A percentile compares a stretch with the other conserved stretches of the same genome.
phyloP scores from a whole-genome alignment of 2,888 invertebrate species.

The Diarsia rubi region DNA sequence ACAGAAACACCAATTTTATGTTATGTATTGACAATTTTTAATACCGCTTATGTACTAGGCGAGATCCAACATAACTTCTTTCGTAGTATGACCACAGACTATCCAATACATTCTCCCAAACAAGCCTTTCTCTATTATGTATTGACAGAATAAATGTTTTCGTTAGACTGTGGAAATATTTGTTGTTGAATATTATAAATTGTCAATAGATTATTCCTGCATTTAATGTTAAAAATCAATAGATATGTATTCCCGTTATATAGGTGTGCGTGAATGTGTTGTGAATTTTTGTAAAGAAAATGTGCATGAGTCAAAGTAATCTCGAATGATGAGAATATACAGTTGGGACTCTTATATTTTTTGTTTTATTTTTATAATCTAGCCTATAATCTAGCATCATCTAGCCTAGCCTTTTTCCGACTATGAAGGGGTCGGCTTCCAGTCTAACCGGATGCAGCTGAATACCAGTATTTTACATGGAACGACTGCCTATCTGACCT shows the following conservation, averaged over 20 bases:
- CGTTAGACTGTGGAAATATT: conserved; percentile 12
- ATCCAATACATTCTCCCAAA: conserved; percentile 1
- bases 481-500: too few relatives aligned
- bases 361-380: conserved; percentile 74
- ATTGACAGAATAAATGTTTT: neutral
- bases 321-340: conserved; percentile 82
- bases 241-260: conserved; percentile 38
- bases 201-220: conserved; percentile 52
- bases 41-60: neutral
- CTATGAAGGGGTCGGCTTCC: too few relatives aligned
- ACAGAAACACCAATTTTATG: conserved; percentile 48
- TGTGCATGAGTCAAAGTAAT: conserved; percentile 63
- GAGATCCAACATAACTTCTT: neutral
- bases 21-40: conserved; percentile 49
- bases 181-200: conserved; percentile 20
- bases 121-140: neutral
- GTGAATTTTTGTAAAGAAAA: conserved; percentile 64
- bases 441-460: too few relatives aligned
- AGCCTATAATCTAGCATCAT: neutral
- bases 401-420: too few relatives aligned
- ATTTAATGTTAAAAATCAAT: conserved; percentile 55
- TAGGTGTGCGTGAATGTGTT: conserved; percentile 56
- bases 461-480: too few relatives aligned
- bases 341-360: conserved; percentile 73
- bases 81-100: neutral